Base-by-base conservation (phyloP, 2,113 vertebrate genomes). In the Cinclus cinclus region DNA sequence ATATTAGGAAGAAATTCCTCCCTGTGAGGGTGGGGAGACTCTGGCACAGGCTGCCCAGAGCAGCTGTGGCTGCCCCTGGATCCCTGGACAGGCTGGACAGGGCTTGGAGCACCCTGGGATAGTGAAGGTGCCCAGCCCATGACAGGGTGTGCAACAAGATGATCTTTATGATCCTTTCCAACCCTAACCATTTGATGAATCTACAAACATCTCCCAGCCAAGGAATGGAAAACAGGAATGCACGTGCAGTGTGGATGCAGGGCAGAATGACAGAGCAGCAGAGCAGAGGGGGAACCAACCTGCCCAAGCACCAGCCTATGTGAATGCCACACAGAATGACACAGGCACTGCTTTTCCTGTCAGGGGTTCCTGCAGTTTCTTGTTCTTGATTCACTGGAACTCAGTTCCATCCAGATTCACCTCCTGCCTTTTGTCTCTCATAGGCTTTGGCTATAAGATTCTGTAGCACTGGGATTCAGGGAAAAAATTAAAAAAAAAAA, bases 241-340 rank as follows among this genome's bases (percentile, higher is more conserved):
- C 5, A 0, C 9, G 6, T 19, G 39, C 12, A 33, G 46, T 22
- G 42, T 1, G 3, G 28, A 4, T 55, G 20, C 1, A 1, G 47
- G 37, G 64, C 64, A 86, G 44, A 28, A 25, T 4, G 62, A 2
- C 31, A 33, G 49, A 46, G 46, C n/a, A 74, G 46, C 53, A 41
- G 79, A 60, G 71, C 50, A 47, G 39, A 50, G 46, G 3, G 18
- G 21, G 15, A 37, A 21, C 21, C 44, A 27, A 5, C 27, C 56
- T 67, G 70, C 1, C 3, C 21, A 16, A 11, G 56, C 5, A 41
- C 27, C 33, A 9, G 15, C 35, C 44, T 1, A 0, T 27, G 4
- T 35, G 62, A 35, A 0, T 70, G 70, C 37, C 37, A 4, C 13
- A 1, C 3, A 6, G 16, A 33, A 2, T 15, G 7, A 11, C 49